Evolutionary conservation across 2,113 vertebrate species (phyloP).

Genomic region (Leptobrachium ailaonicum): DNA sequence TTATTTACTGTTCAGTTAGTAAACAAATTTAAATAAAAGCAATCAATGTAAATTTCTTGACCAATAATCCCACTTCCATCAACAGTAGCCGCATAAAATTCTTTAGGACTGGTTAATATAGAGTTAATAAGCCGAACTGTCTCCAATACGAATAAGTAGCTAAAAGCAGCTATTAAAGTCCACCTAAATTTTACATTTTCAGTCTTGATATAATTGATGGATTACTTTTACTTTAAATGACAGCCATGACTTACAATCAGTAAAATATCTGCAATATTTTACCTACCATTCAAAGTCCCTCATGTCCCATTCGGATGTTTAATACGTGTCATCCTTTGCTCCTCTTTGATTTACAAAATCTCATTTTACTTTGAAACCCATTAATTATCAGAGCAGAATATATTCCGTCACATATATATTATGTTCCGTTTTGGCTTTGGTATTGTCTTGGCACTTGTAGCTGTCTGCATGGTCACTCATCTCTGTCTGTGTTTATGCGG

Average conservation of each 20-base stretch:
- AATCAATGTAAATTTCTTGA: too few relatives aligned
- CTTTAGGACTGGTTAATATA: too few relatives aligned
- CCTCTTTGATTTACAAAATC: slow-evolving; percentile 45
- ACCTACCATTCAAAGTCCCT: slow-evolving; percentile 40
- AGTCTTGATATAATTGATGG: slow-evolving; percentile 37
- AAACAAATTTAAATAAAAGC: too few relatives aligned
- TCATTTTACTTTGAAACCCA: slow-evolving; percentile 42
- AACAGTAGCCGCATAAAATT: too few relatives aligned
- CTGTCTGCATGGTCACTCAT: slow-evolving; percentile 29
- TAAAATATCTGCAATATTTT: slow-evolving; percentile 47
- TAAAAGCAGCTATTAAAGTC: slow-evolving; percentile 26
- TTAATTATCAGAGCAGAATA: slow-evolving; percentile 46
- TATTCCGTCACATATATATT: slow-evolving; percentile 42
- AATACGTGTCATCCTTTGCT: slow-evolving; percentile 41
- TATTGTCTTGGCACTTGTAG: slow-evolving; percentile 25
- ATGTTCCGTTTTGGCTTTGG: slow-evolving; percentile 44
- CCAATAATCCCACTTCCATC: too few relatives aligned
- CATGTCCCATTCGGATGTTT: slow-evolving; percentile 35
- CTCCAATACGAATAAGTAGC: neutral
- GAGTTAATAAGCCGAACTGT: too few relatives aligned
- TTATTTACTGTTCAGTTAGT: too few relatives aligned
- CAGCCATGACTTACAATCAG: slow-evolving; percentile 45
- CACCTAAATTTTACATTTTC: slow-evolving; percentile 19
- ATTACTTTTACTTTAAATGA: slow-evolving; percentile 40
- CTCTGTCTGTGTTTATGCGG: slow-evolving; percentile 33